These are phyloP conservation scores for Halcyon malimbica DNA, from an alignment of 2,113 vertebrate genomes.

Conservation along the genomic window DNA sequence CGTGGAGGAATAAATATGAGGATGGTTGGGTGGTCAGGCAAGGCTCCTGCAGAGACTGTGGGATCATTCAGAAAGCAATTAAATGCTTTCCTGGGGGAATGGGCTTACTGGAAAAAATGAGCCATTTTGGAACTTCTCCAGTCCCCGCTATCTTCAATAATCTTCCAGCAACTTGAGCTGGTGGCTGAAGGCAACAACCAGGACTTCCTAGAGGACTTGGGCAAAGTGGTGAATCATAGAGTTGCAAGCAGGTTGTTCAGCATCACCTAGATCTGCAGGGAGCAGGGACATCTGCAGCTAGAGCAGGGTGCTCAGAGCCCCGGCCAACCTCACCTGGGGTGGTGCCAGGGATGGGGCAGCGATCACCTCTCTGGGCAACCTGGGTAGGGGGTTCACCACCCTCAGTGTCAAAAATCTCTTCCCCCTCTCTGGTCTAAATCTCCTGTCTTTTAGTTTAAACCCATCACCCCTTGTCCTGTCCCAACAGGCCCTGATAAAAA, in stretches of 20 bases:
- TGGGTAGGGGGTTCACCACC: too few species aligned
- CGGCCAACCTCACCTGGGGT: too few species aligned
- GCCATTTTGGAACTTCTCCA: neutral
- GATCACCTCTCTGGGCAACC: too few species aligned
- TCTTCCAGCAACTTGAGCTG: neutral
- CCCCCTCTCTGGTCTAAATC: too few species aligned
- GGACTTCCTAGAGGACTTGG: neutral
- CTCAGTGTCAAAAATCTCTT: too few species aligned
- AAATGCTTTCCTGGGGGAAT: conserved; percentile 46
- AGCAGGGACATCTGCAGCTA: too few species aligned
- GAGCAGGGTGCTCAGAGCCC: too few species aligned
- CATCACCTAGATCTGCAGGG: neutral
- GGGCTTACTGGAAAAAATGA: neutral
- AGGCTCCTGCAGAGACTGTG: neutral
- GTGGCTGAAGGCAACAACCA: neutral
- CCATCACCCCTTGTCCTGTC: too few species aligned
- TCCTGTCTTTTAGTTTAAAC: too few species aligned
- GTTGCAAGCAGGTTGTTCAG: accelerated
- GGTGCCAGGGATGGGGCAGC: too few species aligned
- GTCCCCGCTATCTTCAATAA: conserved; percentile 14
- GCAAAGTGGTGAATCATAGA: accelerated
- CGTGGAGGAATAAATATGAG: neutral
- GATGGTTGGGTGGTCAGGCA: neutral
- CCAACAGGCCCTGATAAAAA: too few species aligned
- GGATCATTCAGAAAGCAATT: conserved; percentile 56